phyloP scores from a whole-genome alignment of 2,888 invertebrate genomes.

The Lepas anatifera region DNA sequence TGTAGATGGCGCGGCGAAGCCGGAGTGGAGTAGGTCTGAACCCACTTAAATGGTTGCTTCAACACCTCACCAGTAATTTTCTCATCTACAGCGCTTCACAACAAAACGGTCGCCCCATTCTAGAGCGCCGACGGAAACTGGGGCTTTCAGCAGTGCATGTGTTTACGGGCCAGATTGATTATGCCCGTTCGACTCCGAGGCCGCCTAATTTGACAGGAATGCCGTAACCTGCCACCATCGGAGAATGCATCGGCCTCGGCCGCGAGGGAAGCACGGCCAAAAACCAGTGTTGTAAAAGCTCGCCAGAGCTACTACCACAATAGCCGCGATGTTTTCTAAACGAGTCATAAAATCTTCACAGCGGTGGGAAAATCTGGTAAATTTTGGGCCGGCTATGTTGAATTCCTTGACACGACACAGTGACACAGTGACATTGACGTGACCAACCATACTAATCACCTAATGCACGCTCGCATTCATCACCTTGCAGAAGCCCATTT shows the following conservation, averaged over 20 bases:
- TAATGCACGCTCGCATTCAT: too few species aligned
- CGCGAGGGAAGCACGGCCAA: too few species aligned
- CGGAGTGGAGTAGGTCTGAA: neutral
- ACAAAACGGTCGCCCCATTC: neutral
- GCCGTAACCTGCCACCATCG: neutral
- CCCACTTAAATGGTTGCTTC: neutral
- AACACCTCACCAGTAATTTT: neutral
- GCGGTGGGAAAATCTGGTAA: too few species aligned
- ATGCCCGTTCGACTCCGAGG: neutral
- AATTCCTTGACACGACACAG: too few species aligned
- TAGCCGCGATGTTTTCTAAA: too few species aligned
- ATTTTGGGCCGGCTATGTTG: too few species aligned
- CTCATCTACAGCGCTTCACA: neutral
- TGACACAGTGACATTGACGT: too few species aligned
- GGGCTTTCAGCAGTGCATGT: neutral
- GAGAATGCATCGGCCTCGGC: neutral
- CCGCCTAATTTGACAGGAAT: neutral
- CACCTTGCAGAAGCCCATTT: too few species aligned
- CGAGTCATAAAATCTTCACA: too few species aligned
- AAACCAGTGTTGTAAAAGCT: too few species aligned
- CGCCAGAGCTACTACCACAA: too few species aligned
- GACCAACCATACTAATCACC: too few species aligned
- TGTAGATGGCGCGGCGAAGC: neutral
- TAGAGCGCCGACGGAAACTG: neutral
- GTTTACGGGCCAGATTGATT: neutral